Evolutionary conservation across 2,888 invertebrate genomes (phyloP), one percentile per base, ranked within the genome.

Genomic region (Eupithecia tripunctaria): DNA sequence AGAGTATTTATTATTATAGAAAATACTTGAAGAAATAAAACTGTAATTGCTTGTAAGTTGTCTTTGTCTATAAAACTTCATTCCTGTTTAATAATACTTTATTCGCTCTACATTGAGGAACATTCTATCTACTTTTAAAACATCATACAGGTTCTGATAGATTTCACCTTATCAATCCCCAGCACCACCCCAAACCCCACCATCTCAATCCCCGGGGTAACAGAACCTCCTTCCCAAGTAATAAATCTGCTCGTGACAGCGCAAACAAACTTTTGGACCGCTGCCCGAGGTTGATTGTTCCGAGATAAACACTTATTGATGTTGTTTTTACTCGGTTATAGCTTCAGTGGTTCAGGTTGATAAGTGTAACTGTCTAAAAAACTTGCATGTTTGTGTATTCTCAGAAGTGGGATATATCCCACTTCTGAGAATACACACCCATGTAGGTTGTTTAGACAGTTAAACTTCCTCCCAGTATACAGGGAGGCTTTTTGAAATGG

Each of bases 211-310:
- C 67, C 43, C 63, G 67, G 64, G 65, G 72, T 67, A 71, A 47
- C 67, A n/a, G 25, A 21, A 29, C 59, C 67, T 69, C 69, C 69
- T 70, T 69, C 36, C 64, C 51, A 70, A 72, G 70, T 64, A 43
- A 72, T 77, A 75, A 75, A 75, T 74, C 75, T 75, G 71, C 2
- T 18, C 65, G 56, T 67, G 75, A 77, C 76, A 73, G 73, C 67
- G 67, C 69, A 76, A 76, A 74, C 74, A 76, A 72, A 70, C 67
- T 67, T 63, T 71, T 75, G 75, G 76, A 75, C 32, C 51, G 74
- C 36, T 75, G 76, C 76, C 76, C 73, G 75, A 65, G 43, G 72
- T 60, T 67, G 72, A 73, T 70, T 68, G 73, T 74, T 67, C 63
- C n/a, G 47, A 62, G 72, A 74, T 74, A 73, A 74, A 72, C 67